Base-by-base conservation (phyloP, 2,888 invertebrate genomes). In the Phorcus lineatus region DNA sequence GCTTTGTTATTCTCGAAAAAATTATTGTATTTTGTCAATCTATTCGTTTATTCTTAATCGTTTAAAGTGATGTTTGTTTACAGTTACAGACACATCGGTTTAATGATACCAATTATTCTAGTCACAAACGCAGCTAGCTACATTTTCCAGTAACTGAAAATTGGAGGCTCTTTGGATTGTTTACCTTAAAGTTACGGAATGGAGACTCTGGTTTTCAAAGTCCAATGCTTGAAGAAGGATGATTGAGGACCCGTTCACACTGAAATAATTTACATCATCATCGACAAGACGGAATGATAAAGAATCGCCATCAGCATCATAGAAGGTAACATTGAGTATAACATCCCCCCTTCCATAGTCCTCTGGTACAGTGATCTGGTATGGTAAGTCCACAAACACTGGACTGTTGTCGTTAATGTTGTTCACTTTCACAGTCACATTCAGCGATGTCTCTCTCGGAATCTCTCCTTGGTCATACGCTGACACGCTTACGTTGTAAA, bases 321-420 rank as follows among this genome's bases (percentile, higher is more conserved):
- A 22, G 2, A n/a, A n/a, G 22, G 52, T 52, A 22, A 52, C 74
- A n/a, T 19, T 74, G 19, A 22, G 7, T 19, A 74, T 11, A 17
- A 53, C 9, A 2, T 52, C 47, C 13, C n/a, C 52, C 9, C 13
- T 19, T 13, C 17, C 22, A 19, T 19, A 24, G 24, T 74, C 52
- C 19, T 74, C 74, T 52, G 52, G 47, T 22, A 74, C 47, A n/a
- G 52, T 74, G 0, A 74, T 52, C n/a, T 74, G n/a, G 52, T 52
- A 6, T 9, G 17, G 24, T 7, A 52, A 19, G n/a, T 74, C n/a
- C 2, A 22, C 24, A 74, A 74, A 74, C 3, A 7, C 0, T 13
- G 74, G 52, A 0, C 22, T 19, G 22, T 74, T 74, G 52, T 74
- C 74, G 17, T 74, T 74, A 16, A 74, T 52, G 74, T 74, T 74